A percentile compares a stretch with the other conserved stretches of the same genome.
phyloP scores from a whole-genome alignment of 1,140 invertebrate genomes.

The Physella acuta region DNA sequence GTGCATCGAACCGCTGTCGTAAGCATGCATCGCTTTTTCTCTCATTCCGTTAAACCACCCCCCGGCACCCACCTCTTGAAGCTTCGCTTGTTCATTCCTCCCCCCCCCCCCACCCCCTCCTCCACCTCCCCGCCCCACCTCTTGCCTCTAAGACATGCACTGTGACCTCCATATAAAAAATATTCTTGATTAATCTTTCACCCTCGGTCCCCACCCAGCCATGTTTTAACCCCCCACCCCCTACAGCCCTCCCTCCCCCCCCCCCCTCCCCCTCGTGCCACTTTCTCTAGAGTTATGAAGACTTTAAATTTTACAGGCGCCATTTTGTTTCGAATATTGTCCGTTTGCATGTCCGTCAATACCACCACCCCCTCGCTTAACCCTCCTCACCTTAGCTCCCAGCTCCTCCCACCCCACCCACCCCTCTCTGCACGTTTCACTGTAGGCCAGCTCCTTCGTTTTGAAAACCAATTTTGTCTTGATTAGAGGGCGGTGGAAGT shows the following conservation, averaged over 20 bases:
- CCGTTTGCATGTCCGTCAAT: not conserved
- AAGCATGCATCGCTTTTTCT: too few relatives aligned
- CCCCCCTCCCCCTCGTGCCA: not conserved
- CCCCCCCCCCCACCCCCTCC: not conserved
- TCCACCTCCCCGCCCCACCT: not conserved
- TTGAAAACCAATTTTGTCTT: not conserved
- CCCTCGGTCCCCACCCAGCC: not conserved
- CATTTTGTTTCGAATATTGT: not conserved
- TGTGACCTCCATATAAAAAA: not conserved
- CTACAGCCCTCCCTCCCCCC: not conserved
- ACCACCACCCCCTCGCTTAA: not conserved
- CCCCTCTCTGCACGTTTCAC: not conserved
- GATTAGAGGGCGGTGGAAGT: too few relatives aligned
- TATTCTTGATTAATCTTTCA: not conserved
- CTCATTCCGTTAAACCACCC: too few relatives aligned
- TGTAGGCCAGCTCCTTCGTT: not conserved
- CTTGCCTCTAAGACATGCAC: not conserved
- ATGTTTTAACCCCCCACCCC: not conserved
- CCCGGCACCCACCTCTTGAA: too few relatives aligned
- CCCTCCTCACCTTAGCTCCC: not conserved
- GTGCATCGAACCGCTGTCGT: too few relatives aligned
- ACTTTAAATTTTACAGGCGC: not conserved
- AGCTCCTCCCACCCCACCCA: not conserved
- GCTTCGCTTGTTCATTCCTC: slow-evolving; percentile 9
- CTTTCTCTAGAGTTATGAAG: not conserved